Evolutionary conservation across 2,113 vertebrate genomes (phyloP).

Genomic region (Ellobius talpinus): DNA sequence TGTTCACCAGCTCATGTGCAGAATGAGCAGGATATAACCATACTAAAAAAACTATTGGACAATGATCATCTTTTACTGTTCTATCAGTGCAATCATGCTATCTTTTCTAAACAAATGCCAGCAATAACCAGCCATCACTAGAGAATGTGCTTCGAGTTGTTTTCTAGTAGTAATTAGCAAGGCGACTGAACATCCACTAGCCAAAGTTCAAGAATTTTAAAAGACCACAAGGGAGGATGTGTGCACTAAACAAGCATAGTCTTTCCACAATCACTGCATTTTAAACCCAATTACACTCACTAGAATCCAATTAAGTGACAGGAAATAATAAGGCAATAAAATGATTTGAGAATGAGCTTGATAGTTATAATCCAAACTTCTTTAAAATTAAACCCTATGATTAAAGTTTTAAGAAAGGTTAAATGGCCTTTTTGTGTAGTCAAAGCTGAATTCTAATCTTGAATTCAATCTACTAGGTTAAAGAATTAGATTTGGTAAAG

Average conservation of each 20-base stretch:
- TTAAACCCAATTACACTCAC: conserved; percentile 78
- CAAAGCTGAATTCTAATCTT: conserved; percentile 46
- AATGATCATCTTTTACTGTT: conserved; percentile 54
- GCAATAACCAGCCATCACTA: conserved; percentile 11
- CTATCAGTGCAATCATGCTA: conserved; percentile 48
- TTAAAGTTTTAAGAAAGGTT: conserved; percentile 72
- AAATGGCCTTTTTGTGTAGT: conserved; percentile 58
- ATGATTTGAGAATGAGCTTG: conserved; percentile 59
- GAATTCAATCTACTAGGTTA: background rate
- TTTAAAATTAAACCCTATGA: conserved; percentile 70
- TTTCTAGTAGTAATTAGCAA: conserved; percentile 73
- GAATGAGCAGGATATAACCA: background rate
- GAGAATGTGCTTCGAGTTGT: conserved; percentile 41
- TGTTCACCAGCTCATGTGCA: conserved; percentile 8
- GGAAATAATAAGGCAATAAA: conserved; percentile 56
- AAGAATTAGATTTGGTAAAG: background rate
- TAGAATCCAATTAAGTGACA: conserved; percentile 70
- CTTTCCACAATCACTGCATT: conserved; percentile 73
- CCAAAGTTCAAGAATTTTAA: conserved; percentile 65
- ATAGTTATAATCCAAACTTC: conserved; percentile 71
- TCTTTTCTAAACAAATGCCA: conserved; percentile 43
- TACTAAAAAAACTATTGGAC: background rate
- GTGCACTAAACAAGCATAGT: conserved; percentile 58
- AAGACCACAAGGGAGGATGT: conserved; percentile 63
- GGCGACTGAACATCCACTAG: conserved; percentile 70